These are phyloP conservation scores for Jaculus jaculus DNA, from an alignment of 2,113 vertebrate genomes.

Conservation along the genomic window DNA sequence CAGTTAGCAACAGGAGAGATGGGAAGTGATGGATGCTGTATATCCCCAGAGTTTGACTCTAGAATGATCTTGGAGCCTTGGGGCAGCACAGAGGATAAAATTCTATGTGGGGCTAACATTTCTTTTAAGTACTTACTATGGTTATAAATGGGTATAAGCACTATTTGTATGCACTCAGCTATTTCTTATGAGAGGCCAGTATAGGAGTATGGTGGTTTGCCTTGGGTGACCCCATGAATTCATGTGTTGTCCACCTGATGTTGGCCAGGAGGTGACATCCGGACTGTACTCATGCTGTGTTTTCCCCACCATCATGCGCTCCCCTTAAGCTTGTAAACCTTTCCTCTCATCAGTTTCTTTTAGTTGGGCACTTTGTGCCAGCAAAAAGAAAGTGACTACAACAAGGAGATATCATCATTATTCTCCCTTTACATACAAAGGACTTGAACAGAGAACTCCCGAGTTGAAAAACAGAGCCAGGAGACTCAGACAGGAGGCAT, in stretches of 20 bases:
- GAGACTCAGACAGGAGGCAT: not conserved
- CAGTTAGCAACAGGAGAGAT: not conserved
- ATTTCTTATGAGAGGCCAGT: not conserved
- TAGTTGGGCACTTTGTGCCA: too few species aligned
- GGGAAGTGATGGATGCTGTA: not conserved
- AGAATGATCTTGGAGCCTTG: not conserved
- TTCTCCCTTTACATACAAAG: not conserved
- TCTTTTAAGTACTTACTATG: not conserved
- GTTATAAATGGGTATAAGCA: not conserved
- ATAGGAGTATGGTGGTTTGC: not conserved
- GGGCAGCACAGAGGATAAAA: not conserved
- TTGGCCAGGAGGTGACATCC: too few species aligned
- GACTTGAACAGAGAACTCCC: not conserved
- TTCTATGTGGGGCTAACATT: not conserved
- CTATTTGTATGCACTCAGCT: not conserved
- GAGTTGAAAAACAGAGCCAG: not conserved
- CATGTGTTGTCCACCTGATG: too few species aligned
- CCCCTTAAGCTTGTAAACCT: too few species aligned
- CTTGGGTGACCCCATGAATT: too few species aligned
- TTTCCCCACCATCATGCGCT: too few species aligned
- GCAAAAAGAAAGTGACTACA: too few species aligned
- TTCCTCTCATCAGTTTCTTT: too few species aligned
- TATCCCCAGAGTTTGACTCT: not conserved
- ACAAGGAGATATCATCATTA: not conserved
- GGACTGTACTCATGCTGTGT: too few species aligned